Evolutionary conservation across 1,140 invertebrate species (phyloP), one percentile per base, ranked within the genome.

Genomic region (Homalodisca vitripennis): DNA sequence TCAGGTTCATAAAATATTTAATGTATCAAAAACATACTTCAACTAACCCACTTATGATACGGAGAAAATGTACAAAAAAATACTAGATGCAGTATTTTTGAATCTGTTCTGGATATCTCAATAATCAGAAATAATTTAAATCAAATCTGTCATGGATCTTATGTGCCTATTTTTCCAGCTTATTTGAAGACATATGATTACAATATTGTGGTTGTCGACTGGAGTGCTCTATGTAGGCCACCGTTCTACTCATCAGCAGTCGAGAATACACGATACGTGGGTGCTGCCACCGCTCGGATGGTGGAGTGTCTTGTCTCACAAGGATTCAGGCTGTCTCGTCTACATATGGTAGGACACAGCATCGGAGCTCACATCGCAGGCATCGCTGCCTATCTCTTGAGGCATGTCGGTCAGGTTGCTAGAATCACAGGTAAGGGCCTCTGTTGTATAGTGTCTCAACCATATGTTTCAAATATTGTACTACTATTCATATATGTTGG

Each of bases 361-460:
- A 82, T 97, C 41, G 95, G 95, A 17, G 92, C 94, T 0, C 94
- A 97, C 63, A 88, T 95, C 12, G 90, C 92, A 73, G 94, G 94
- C 14, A 93, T 93, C 76, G 87, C 91, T 0, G 94, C 92, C 0
- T 82, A n/a, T 3, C 3, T 12, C 20, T 27, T 68, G 17, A 27
- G 63, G 6, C 14, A 26, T 6, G 3, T 22, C 6, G 46, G 46
- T 12, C 2, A 12, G 14, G 55, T 60, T 22, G 6, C 2, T 3
- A 60, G 55, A 29, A 60, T 60, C 10, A 60, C 55, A 3, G 34
- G 34, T 47, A 47, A 47, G 6, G n/a, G n/a, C n/a, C n/a, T n/a
- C n/a, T n/a, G n/a, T n/a, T n/a, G n/a, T n/a, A n/a, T n/a, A n/a
- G n/a, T n/a, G n/a, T n/a, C n/a, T n/a, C n/a, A n/a, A n/a, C n/a